Evolutionary conservation across 2,888 invertebrate species (phyloP), one percentile per base, ranked within the genome.

Genomic region (Pristionchus fissidentatus): DNA sequence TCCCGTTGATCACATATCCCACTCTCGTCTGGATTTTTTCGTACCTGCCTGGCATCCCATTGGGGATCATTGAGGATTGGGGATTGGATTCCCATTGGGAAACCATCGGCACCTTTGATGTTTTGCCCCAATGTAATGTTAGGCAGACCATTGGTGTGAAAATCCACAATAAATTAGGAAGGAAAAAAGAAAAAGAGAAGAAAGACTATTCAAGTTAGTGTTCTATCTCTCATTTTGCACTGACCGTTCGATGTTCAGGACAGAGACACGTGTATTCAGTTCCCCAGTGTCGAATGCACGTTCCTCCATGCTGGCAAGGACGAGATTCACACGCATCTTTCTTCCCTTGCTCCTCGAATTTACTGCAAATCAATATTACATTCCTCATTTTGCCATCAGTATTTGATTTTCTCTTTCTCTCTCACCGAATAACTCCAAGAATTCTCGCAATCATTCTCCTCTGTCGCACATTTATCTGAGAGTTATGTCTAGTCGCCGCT

Each of bases 261-360:
- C 92, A 92, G 5, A 92, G 84, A 70, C 92, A 92, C 35, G 84
- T 79, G 84, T 84, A 91, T 57, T 62, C 26, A 32, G 22, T 57
- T 26, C 41, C 82, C 49, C 66, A 41, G 43, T 84, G 73, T 62
- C 87, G 87, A 57, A 92, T 89, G 85, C 92, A 92, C 0, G 90
- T 92, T 3, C 87, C 91, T 10, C 92, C 92, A 66, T 87, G 89
- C 43, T 86, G 49, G 81, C 92, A 92, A 8, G 90, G 90, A 60
- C 84, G 84, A 13, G 84, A 85, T 1, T 85, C 83, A 84, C 92
- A 92, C 2, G 87, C 87, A 84, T 92, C 86, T 52, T 52, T 49
- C 5, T 79, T 78, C 15, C 86, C 38, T 32, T 46, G 78, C 83
- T 73, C 75, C 22, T 57, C 43, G 57, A 52, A 26, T 32, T 46